Conservation (phyloP, 2,113 vertebrate genomes). For the Chunga burmeisteri region DNA sequence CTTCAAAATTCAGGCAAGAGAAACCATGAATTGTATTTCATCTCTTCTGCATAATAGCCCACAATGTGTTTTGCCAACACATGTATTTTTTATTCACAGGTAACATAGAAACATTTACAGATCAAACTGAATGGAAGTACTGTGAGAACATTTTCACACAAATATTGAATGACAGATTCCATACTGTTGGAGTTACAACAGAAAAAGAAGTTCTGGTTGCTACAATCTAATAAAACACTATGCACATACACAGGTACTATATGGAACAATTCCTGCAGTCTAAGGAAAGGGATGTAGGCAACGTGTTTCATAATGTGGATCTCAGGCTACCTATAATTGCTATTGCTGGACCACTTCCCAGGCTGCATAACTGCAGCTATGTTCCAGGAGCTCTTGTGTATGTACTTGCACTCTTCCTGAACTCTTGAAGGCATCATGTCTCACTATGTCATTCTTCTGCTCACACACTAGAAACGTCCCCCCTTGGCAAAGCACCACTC, state of each 20-base stretch:
- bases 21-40: not conserved
- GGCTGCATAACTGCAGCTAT: not conserved
- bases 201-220: not conserved
- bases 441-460: not conserved
- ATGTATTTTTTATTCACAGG: not conserved
- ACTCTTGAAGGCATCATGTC: not conserved
- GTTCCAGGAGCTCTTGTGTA: rapidly evolving
- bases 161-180: not conserved
- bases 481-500: not conserved
- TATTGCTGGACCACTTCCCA: not conserved
- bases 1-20: not conserved
- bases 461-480: not conserved
- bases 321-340: not conserved
- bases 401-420: not conserved
- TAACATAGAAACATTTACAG: not conserved
- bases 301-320: rapidly evolving
- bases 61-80: not conserved
- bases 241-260: rapidly evolving
- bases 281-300: not conserved
- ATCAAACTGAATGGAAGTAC: not conserved
- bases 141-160: not conserved
- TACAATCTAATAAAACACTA: not conserved
- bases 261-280: not conserved
- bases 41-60: not conserved
- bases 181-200: not conserved